Evolutionary conservation across 2,888 invertebrate species (phyloP), one percentile per base, ranked within the genome.

Genomic region (Conops quadrifasciatus): DNA sequence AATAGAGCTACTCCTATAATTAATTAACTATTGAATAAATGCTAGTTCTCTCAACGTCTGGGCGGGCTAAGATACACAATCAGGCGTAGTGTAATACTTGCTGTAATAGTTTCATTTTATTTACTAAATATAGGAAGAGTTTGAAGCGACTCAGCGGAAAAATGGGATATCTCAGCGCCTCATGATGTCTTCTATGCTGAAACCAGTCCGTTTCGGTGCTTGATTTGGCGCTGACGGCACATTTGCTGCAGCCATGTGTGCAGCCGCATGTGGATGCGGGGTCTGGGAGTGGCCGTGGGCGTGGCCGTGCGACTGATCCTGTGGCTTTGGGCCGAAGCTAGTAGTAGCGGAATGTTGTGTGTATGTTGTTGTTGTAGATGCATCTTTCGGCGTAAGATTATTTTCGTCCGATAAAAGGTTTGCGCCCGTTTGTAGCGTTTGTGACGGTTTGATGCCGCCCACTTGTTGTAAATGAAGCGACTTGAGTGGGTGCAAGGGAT

Each of bases 101-200:
- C n/a, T 9, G 4, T 36, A 36, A 36, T 36, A 36, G 36, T 36
- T 36, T 4, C 4, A 7, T 36, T 7, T 36, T 36, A 9, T 36
- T 36, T 36, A 36, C 36, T 36, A 36, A 36, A 36, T 4, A 9
- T 36, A 36, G 36, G 36, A 36, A 36, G 36, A 36, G 4, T 7
- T 36, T 36, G 9, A 36, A 36, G 9, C 36, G 36, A 9, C 36
- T 36, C 9, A 36, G 36, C 5, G 9, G 4, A 36, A 36, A 36
- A 36, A 7, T 9, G 4, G 9, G 5, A 36, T 4, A 9, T 21
- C 36, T 89, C 88, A 94, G 86, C 94, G 93, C 81, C 94, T 90
- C 95, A 95, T 94, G 77, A 95, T 94, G 78, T 95, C 95, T 81
- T 94, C 95, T 87, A 95, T 95, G 82, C 94, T 94, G 85, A 95